A percentile compares a stretch with the other conserved stretches of the same genome.
Evolutionary conservation across 2,113 vertebrate species (phyloP).

Genomic region (Malurus alboscapulatus): DNA sequence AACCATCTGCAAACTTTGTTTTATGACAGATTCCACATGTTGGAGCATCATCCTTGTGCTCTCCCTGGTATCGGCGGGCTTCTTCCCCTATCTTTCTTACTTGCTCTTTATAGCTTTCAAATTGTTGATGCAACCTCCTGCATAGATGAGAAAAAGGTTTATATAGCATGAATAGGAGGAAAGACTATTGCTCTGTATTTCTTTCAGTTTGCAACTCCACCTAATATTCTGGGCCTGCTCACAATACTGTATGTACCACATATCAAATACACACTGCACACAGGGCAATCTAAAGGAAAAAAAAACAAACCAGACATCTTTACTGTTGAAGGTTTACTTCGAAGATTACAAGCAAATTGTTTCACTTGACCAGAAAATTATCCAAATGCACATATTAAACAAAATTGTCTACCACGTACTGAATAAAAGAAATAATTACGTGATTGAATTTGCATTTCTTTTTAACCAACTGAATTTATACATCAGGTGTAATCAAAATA

Average conservation of each 20-base stretch:
- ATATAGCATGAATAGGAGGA: constrained; percentile 14
- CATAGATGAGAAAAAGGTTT: constrained; percentile 59
- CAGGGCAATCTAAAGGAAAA: neutral
- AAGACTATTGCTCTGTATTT: neutral
- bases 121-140: constrained; percentile 98
- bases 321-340: neutral
- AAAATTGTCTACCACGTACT: neutral
- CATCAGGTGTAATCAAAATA: neutral
- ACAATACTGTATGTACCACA: neutral
- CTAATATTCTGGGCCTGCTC: neutral
- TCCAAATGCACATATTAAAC: neutral
- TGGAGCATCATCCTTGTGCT: constrained; percentile 94
- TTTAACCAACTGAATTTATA: neutral
- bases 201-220: neutral
- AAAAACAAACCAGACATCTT: neutral
- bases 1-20: constrained; percentile 97
- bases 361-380: neutral
- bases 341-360: neutral
- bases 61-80: constrained; percentile 89
- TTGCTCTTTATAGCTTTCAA: constrained; percentile 99
- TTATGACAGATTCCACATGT: constrained; percentile 97
- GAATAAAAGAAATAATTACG: neutral
- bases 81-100: constrained; percentile 96
- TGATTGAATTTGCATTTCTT: neutral
- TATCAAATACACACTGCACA: neutral